Base-by-base conservation (phyloP, 2,113 vertebrate species). In the Tychaedon coryphoeus region DNA sequence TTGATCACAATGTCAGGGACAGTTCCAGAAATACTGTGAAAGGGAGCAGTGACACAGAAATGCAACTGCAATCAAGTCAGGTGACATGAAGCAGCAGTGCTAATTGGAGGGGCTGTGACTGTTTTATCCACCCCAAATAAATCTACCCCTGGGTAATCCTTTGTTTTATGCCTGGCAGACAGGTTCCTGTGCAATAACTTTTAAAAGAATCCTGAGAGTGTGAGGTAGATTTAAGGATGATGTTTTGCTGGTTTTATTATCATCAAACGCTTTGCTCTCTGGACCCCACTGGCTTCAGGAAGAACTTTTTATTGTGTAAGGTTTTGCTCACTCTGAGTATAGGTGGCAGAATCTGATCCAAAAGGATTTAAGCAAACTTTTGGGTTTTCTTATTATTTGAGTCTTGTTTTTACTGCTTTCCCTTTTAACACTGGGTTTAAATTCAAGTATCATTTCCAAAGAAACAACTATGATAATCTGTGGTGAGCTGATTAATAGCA, bases 401-500 rank as follows among this genome's bases (percentile, higher is more conserved):
- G 54, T 69, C 56, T 94, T 66, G 89, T 65, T 97, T 95, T 91
- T 94, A 89, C 90, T 96, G 76, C 81, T 96, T 95, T 97, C 94
- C 77, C 93, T 96, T 96, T 97, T 94, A 96, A 45, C 19, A 92
- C 54, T 71, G 67, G 91, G 74, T 95, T 93, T 93, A 87, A 92
- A 92, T 86, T 96, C 81, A 85, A 89, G 95, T 95, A 79, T 92
- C 81, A 97, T 98, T 98, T 98, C 98, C 97, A 93, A 91, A 96
- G 98, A 98, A 98, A 95, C 92, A 96, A 67, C 95, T 97, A 96
- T 95, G 96, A 74, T 95, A 95, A 95, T 97, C 97, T 98, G 98
- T 98, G 98, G 98, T 98, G 97, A 98, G 95, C 94, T 95, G 97
- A 98, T 98, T 97, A 98, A 98, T 97, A 97, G 91, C 97, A 94